Evolutionary conservation across 2,797 vertebrate species (phyloP).

Genomic region (Tenualosa thibaudeaui): DNA sequence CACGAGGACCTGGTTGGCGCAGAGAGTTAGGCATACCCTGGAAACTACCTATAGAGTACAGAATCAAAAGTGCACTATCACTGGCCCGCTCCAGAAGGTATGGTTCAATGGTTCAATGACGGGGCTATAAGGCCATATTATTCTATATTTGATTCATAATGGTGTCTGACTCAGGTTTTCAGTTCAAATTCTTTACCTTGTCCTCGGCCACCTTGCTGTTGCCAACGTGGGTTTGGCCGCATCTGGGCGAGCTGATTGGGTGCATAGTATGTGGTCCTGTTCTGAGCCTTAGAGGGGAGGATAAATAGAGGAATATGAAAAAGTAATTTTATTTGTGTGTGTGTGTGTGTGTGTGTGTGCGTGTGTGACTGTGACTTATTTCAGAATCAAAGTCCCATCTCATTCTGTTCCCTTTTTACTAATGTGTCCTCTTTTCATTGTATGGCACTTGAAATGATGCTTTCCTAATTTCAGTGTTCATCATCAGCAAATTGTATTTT

Average conservation of each 20-base stretch:
- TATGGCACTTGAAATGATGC: background rate
- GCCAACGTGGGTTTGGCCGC: constrained; percentile 95
- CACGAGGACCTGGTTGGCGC: constrained; percentile 92
- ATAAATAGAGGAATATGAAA: background rate
- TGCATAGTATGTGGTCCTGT: constrained; percentile 94
- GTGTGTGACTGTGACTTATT: no score
- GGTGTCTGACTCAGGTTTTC: background rate
- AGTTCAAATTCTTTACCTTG: constrained; percentile 77
- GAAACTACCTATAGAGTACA: constrained; percentile 73
- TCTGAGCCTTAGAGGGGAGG: constrained; percentile 83
- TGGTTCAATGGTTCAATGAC: background rate
- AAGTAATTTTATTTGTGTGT: no score
- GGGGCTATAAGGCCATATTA: background rate
- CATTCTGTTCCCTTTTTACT: background rate
- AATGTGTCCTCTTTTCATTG: background rate
- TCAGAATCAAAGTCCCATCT: background rate
- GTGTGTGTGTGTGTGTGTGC: no score
- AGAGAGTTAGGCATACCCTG: constrained; percentile 90
- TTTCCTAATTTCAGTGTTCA: background rate
- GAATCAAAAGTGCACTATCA: background rate
- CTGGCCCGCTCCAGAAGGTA: background rate
- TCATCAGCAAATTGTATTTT: background rate
- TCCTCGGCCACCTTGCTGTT: constrained; percentile 91
- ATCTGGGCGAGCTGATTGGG: constrained; percentile 96
- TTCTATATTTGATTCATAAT: background rate